Conservation (phyloP, 2,888 invertebrate genomes). For the Polyommatus iphigenia region DNA sequence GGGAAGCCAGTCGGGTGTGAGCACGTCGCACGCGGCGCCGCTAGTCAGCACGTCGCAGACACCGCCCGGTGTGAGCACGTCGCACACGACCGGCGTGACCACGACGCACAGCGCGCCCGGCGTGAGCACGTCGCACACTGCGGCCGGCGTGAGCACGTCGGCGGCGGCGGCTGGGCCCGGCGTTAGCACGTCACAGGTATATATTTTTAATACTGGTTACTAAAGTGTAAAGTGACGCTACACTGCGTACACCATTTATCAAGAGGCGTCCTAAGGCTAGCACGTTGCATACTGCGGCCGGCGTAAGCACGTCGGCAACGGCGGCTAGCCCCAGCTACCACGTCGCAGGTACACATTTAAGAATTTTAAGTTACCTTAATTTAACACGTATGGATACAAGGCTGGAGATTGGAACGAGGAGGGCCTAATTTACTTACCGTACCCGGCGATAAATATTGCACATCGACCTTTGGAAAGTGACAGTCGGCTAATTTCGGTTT, state of each 20-base stretch:
- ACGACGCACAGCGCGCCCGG: conserved; percentile 50
- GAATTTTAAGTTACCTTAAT: too few relatives aligned
- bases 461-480: too few relatives aligned
- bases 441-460: too few relatives aligned
- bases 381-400: too few relatives aligned
- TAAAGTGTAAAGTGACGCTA: not conserved
- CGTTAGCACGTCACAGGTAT: conserved; percentile 48
- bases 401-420: too few relatives aligned
- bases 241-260: too few relatives aligned
- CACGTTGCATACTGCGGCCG: conserved; percentile 48
- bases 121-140: conserved; percentile 52
- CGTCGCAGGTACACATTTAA: conserved; percentile 40
- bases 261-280: conserved; percentile 45
- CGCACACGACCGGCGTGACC: conserved; percentile 55
- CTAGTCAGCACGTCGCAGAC: conserved; percentile 59
- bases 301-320: conserved; percentile 45
- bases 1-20: conserved; percentile 52
- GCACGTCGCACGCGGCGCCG: conserved; percentile 59
- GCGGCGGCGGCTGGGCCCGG: conserved; percentile 48
- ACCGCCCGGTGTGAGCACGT: conserved; percentile 50
- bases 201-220: not conserved
- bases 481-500: too few relatives aligned
- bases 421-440: too few relatives aligned
- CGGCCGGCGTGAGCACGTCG: conserved; percentile 46
- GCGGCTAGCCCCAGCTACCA: conserved; percentile 51